Percentiles rank a stretch among this genome's conserved stretches.
Evolutionary conservation across 2,888 invertebrate species (phyloP).

Genomic region (Ectobius pallidus): DNA sequence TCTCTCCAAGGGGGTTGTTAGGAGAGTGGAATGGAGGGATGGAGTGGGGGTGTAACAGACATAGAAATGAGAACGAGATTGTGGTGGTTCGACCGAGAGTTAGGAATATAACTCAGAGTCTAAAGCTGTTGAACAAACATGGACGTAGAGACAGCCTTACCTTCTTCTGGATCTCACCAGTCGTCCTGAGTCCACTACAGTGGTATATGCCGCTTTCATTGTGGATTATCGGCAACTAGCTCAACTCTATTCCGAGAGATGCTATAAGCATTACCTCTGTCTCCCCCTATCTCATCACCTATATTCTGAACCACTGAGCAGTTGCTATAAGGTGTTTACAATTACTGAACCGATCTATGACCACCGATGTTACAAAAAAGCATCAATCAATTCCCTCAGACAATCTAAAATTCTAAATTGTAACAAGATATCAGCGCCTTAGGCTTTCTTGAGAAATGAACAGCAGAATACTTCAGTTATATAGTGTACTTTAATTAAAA

Average conservation of each 20-base stretch:
- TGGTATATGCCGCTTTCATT: constrained; percentile 54
- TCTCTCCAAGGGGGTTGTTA: not conserved
- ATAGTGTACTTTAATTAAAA: too few relatives aligned
- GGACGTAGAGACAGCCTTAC: constrained; percentile 43
- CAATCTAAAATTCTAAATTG: too few relatives aligned
- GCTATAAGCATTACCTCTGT: too few relatives aligned
- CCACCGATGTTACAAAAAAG: too few relatives aligned
- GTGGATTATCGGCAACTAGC: constrained; percentile 56
- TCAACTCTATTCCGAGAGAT: constrained; percentile 50
- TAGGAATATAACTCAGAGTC: constrained; percentile 21
- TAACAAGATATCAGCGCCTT: too few relatives aligned
- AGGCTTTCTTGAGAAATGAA: too few relatives aligned
- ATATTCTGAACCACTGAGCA: too few relatives aligned
- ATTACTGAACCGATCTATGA: too few relatives aligned
- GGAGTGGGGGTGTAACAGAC: not conserved
- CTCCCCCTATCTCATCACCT: not conserved
- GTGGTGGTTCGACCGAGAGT: not conserved
- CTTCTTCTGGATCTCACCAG: not conserved
- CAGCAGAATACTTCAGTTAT: too few relatives aligned
- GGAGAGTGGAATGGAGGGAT: not conserved
- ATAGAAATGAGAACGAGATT: constrained; percentile 28
- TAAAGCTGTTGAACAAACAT: constrained; percentile 57
- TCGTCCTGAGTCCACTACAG: constrained; percentile 6
- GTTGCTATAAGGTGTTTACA: too few relatives aligned
- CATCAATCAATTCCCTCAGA: too few relatives aligned